Evolutionary conservation across 2,113 vertebrate species (phyloP), one percentile per base, ranked within the genome.

Genomic region (Tachysurus fulvidraco): DNA sequence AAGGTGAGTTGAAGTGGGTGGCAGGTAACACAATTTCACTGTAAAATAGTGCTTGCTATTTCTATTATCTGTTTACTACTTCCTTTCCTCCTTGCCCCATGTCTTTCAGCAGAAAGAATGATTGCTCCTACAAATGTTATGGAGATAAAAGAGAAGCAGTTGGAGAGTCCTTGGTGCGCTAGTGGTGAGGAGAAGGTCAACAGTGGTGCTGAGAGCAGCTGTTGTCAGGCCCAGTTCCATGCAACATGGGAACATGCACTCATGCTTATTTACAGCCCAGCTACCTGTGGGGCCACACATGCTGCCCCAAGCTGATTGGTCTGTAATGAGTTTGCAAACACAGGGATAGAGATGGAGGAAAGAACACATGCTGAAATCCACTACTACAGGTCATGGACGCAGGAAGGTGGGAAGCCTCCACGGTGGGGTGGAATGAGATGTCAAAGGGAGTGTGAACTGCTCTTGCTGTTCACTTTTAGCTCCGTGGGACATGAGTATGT

Each of bases 231-330:
- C 93, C 93, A 95, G 95, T 95, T 95, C 95, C 94, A 95, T 96
- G 94, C 96, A 97, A 96, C 96, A 95, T 93, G 95, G 91, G 94
- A 96, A 95, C 94, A 94, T 94, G 93, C 95, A 96, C 95, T 91
- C 92, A 91, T 95, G 95, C 93, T 97, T 97, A 97, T 96, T 97
- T 97, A 97, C 94, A 97, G 95, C 95, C 96, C 96, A 96, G 95
- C 94, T 97, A 96, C 95, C 95, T 95, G 93, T 95, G 96, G 96
- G 96, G 95, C 94, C 94, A 93, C 93, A 95, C 95, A 95, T 95
- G 92, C 95, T 89, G 90, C 96, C 91, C 90, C 93, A 93, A 94
- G 95, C 92, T 94, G 92, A 97, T 96, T 97, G 95, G 93, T 95
- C 95, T 96, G 94, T 96, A 98, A 97, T 96, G 95, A 97, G 95